Percentiles rank a stretch among this genome's conserved stretches.
These are phyloP conservation scores for Drosophila oshimai DNA, from an alignment of 1,140 invertebrate species.

Conservation along the genomic window DNA sequence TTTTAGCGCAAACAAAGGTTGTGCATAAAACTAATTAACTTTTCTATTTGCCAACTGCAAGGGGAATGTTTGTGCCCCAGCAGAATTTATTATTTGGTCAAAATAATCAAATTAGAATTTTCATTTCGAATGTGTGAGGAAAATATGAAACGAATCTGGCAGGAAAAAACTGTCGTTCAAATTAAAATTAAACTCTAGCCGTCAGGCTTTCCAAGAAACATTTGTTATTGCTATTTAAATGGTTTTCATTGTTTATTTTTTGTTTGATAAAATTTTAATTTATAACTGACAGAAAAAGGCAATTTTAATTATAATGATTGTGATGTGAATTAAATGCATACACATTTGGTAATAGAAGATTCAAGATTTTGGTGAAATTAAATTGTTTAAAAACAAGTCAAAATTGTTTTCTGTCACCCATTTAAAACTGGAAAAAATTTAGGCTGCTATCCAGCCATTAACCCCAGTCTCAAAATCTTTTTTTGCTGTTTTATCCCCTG, in stretches of 20 bases:
- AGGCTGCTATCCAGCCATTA: not conserved
- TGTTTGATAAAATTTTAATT: too few relatives aligned
- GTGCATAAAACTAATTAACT: slow-evolving; percentile 71
- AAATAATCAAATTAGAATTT: slow-evolving; percentile 14
- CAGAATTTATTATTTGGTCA: slow-evolving; percentile 25
- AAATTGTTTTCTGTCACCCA: too few relatives aligned
- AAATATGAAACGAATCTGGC: not conserved
- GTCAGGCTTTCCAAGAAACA: too few relatives aligned
- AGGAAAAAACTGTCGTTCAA: not conserved
- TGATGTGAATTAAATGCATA: too few relatives aligned
- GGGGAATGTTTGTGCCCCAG: not conserved
- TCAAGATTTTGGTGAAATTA: too few relatives aligned
- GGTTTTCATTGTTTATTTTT: too few relatives aligned
- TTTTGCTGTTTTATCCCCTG: not conserved
- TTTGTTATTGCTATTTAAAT: too few relatives aligned
- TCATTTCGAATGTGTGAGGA: not conserved
- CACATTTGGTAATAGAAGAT: too few relatives aligned
- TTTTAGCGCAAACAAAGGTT: slow-evolving; percentile 54
- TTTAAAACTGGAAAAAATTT: not conserved
- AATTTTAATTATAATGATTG: too few relatives aligned
- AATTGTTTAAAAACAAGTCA: too few relatives aligned
- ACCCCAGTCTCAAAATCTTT: not conserved
- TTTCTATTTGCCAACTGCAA: slow-evolving; percentile 46
- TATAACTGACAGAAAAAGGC: too few relatives aligned
- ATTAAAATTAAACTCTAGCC: not conserved